Evolutionary conservation across 1,140 invertebrate species (phyloP).

Genomic region (Atta cephalotes): DNA sequence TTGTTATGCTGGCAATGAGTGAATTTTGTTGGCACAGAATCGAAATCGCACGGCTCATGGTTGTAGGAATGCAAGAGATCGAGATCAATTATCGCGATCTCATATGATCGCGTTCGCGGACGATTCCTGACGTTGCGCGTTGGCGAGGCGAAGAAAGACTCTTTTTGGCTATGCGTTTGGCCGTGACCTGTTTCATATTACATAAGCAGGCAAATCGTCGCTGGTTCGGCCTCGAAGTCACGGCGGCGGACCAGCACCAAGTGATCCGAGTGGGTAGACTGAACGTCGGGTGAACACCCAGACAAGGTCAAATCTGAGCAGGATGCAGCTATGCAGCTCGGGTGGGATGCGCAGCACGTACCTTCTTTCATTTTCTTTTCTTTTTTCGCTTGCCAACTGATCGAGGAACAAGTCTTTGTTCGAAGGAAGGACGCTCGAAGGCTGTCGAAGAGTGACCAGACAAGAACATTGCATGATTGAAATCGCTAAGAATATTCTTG

Average conservation of each 20-base stretch:
- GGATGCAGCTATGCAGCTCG: constrained; percentile 67
- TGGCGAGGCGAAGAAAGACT: constrained; percentile 59
- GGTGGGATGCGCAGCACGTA: constrained; percentile 33
- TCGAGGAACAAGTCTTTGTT: constrained; percentile 50
- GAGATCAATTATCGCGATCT: constrained; percentile 3
- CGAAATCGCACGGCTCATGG: neutral
- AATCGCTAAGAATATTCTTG: neutral
- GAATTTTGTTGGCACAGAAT: constrained; percentile 1
- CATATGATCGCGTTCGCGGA: constrained; percentile 1
- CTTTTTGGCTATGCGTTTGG: constrained; percentile 78
- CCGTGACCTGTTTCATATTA: constrained; percentile 81
- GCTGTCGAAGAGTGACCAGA: constrained; percentile 14
- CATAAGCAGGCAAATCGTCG: constrained; percentile 70
- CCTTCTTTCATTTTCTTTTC: neutral
- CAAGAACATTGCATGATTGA: neutral
- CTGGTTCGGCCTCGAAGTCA: constrained; percentile 61
- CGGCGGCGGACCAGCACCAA: constrained; percentile 17
- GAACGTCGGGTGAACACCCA: constrained; percentile 75
- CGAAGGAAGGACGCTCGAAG: constrained; percentile 18
- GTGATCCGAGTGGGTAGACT: constrained; percentile 39
- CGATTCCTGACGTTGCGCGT: constrained; percentile 40
- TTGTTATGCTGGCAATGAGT: neutral
- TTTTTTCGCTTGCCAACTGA: neutral
- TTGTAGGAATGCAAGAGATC: neutral
- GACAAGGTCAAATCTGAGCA: constrained; percentile 77